These are phyloP conservation scores for Atrina japonica DNA, from an alignment of 2,888 invertebrate genomes.

Conservation along the genomic window DNA sequence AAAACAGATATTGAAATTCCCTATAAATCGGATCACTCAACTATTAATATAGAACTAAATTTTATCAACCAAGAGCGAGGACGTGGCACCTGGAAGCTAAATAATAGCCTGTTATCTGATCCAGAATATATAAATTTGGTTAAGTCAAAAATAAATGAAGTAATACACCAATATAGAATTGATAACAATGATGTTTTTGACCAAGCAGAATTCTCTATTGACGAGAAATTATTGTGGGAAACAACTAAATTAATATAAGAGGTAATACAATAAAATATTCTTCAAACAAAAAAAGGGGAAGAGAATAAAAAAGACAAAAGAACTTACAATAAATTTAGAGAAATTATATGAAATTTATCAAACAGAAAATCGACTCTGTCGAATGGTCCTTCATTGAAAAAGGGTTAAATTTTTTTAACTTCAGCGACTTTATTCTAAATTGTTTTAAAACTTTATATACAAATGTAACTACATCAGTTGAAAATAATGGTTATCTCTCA, in stretches of 20 bases:
- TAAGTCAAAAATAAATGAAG: slow-evolving; percentile 14
- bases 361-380: slow-evolving; percentile 8
- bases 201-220: slow-evolving; percentile 1
- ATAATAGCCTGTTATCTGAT: slow-evolving; percentile 23
- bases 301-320: slow-evolving; percentile 6
- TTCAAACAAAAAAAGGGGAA: slow-evolving; percentile 1
- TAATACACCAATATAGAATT: slow-evolving; percentile 13
- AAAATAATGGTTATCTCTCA: slow-evolving; percentile 26
- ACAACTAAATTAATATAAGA: slow-evolving; percentile 22
- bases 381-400: slow-evolving; percentile 10
- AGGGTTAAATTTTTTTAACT: not conserved
- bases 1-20: not conserved
- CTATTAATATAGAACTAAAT: slow-evolving; percentile 7
- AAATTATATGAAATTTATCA: slow-evolving; percentile 6
- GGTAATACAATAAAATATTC: slow-evolving; percentile 19
- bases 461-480: slow-evolving; percentile 11
- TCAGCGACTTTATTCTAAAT: slow-evolving; percentile 1
- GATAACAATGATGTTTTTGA: not conserved
- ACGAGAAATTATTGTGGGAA: slow-evolving; percentile 23
- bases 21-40: slow-evolving; percentile 23
- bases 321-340: slow-evolving; percentile 1
- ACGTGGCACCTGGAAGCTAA: slow-evolving; percentile 17
- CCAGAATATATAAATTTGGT: slow-evolving; percentile 15
- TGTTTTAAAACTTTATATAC: slow-evolving; percentile 1
- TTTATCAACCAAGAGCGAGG: slow-evolving; percentile 20